These are phyloP conservation scores for Onychostoma macrolepis DNA, from an alignment of 2,113 vertebrate species.

Conservation along the genomic window DNA sequence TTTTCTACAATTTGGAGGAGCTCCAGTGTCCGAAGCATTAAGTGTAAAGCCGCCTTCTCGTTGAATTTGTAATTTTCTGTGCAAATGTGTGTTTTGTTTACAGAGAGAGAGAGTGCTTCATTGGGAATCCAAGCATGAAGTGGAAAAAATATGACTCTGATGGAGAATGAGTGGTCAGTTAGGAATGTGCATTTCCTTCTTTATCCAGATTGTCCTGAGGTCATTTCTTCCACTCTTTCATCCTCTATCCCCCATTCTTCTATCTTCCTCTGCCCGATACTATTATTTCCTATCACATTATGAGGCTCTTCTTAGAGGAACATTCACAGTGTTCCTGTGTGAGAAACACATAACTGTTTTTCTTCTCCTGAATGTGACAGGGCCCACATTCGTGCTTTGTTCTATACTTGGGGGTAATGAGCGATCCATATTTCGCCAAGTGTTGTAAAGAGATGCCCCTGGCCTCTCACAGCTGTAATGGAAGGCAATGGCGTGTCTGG, in stretches of 20 bases:
- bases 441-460: constrained; percentile 64
- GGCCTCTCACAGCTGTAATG: constrained; percentile 51
- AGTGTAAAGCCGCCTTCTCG: constrained; percentile 73
- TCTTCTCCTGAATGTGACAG: constrained; percentile 52
- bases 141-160: constrained; percentile 81
- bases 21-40: constrained; percentile 71
- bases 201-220: constrained; percentile 74
- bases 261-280: constrained; percentile 12
- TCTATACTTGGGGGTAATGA: constrained; percentile 63
- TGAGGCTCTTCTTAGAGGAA: constrained; percentile 56
- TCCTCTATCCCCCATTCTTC: constrained; percentile 54
- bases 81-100: constrained; percentile 81
- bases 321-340: constrained; percentile 34
- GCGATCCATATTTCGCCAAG: constrained; percentile 67
- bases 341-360: constrained; percentile 49
- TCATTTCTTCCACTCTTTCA: constrained; percentile 72
- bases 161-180: constrained; percentile 79
- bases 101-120: constrained; percentile 67
- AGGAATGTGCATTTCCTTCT: constrained; percentile 71
- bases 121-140: constrained; percentile 79
- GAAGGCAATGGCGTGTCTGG: constrained; percentile 49
- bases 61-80: constrained; percentile 75
- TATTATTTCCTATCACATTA: constrained; percentile 67
- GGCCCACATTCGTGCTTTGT: constrained; percentile 48
- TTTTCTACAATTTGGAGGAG: constrained; percentile 68